phyloP scores from a whole-genome alignment of 1,140 invertebrate species.

The Leptinotarsa lineolata region DNA sequence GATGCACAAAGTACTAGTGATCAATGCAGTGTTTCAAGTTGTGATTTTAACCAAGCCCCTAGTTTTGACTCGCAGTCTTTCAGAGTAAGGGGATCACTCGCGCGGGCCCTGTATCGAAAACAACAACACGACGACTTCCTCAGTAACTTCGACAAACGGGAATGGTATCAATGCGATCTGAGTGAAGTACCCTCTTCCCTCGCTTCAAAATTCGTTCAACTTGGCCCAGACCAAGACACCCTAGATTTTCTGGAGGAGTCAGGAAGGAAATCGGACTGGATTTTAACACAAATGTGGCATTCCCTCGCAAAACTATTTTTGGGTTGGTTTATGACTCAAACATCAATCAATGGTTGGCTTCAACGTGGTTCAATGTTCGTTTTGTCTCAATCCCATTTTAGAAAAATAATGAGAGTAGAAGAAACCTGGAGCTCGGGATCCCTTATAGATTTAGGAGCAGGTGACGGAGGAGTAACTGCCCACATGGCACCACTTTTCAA shows the following conservation, averaged over 20 bases:
- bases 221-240: constrained; percentile 72
- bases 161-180: constrained; percentile 71
- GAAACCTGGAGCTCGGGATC: constrained; percentile 58
- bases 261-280: constrained; percentile 72
- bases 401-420: constrained; percentile 58
- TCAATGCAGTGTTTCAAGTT: background rate
- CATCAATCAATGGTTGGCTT: constrained; percentile 83
- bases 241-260: constrained; percentile 71
- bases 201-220: constrained; percentile 64
- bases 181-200: constrained; percentile 57
- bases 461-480: constrained; percentile 86
- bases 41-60: background rate
- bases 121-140: constrained; percentile 16
- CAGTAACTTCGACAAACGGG: constrained; percentile 8
- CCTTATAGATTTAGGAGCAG: constrained; percentile 87
- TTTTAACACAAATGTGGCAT: constrained; percentile 79
- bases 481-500: constrained; percentile 74
- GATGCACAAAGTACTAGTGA: constrained; percentile 1
- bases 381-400: constrained; percentile 77
- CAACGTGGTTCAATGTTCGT: constrained; percentile 93
- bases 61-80: constrained; percentile 16
- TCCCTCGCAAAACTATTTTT: constrained; percentile 71
- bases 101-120: constrained; percentile 19
- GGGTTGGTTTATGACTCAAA: constrained; percentile 77
- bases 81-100: background rate